A percentile compares a stretch with the other conserved stretches of the same genome.
phyloP scores from a whole-genome alignment of 2,888 invertebrate species.

The Callimorpha dominula region DNA sequence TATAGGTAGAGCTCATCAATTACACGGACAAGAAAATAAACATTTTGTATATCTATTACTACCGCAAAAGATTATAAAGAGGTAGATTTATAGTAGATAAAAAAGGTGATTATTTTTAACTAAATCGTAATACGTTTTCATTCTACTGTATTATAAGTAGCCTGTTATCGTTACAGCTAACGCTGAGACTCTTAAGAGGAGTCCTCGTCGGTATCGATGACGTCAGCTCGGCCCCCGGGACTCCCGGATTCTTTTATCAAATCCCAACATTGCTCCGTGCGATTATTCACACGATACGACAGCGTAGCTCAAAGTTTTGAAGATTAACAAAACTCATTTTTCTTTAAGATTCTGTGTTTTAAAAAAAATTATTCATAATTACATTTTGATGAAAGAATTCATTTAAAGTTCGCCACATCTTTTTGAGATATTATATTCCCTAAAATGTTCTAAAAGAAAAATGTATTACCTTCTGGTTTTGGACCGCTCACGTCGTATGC shows the following conservation, averaged over 20 bases:
- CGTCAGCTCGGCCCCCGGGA: conserved; percentile 70
- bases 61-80: no score
- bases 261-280: conserved; percentile 74
- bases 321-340: not conserved
- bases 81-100: not conserved
- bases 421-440: no score
- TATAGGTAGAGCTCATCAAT: no score
- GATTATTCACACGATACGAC: conserved; percentile 80
- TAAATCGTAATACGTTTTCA: not conserved
- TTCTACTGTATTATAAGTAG: not conserved
- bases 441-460: no score
- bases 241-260: conserved; percentile 78
- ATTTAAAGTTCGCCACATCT: not conserved
- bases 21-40: no score
- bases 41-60: no score
- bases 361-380: not conserved
- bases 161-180: conserved; percentile 1
- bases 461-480: no score
- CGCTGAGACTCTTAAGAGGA: conserved; percentile 30
- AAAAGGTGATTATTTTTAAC: not conserved
- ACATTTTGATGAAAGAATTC: not conserved
- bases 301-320: conserved; percentile 65
- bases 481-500: no score
- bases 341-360: not conserved
- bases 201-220: conserved; percentile 59